Evolutionary conservation across 2,113 vertebrate genomes (phyloP).

Genomic region (Myotis yumanensis): DNA sequence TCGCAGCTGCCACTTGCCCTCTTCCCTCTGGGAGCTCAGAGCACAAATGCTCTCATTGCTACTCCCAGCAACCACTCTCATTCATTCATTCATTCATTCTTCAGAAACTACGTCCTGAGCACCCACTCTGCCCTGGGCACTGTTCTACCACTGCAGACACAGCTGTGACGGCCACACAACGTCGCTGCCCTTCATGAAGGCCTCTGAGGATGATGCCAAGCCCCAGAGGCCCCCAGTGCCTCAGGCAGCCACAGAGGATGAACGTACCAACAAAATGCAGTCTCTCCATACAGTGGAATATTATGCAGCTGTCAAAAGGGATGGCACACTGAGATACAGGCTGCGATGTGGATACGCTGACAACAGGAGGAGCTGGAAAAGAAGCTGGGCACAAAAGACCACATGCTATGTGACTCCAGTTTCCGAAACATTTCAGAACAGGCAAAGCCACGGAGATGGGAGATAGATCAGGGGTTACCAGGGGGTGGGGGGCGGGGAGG

Average conservation of each 20-base stretch:
- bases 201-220: not conserved
- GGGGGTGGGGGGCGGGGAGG: not conserved
- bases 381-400: not conserved
- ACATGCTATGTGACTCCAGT: rapidly evolving
- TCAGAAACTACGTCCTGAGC: not conserved
- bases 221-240: rapidly evolving
- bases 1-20: rapidly evolving
- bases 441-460: not conserved
- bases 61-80: rapidly evolving
- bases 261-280: rapidly evolving
- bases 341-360: rapidly evolving
- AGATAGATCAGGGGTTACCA: rapidly evolving
- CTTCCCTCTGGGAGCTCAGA: too few relatives aligned
- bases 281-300: rapidly evolving
- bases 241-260: not conserved
- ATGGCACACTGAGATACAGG: rapidly evolving
- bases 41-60: rapidly evolving
- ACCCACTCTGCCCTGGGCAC: rapidly evolving
- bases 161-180: rapidly evolving
- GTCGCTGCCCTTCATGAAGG: rapidly evolving
- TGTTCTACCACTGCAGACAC: rapidly evolving
- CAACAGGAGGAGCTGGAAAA: rapidly evolving
- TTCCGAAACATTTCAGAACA: rapidly evolving
- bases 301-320: not conserved
- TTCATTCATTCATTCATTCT: not conserved